Evolutionary conservation across 2,797 vertebrate genomes (phyloP).

Genomic region (Pantherophis alleghaniensis): DNA sequence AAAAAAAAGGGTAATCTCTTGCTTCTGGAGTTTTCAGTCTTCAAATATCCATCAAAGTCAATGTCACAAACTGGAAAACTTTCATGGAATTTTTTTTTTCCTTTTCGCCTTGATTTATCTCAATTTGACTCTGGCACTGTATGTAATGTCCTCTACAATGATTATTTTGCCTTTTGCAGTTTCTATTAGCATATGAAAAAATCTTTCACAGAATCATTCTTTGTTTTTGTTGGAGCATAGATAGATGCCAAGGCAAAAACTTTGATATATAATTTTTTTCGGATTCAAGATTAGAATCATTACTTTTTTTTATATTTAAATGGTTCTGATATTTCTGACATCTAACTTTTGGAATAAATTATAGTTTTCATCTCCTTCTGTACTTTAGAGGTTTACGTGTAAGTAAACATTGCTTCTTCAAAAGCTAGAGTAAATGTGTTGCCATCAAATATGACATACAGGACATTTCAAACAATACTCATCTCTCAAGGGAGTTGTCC

Average conservation of each 20-base stretch:
- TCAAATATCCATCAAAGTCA: neutral
- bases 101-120: neutral
- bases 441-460: neutral
- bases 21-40: neutral
- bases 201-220: neutral
- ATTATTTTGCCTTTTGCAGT: neutral
- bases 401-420: neutral
- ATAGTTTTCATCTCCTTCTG: neutral
- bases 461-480: neutral
- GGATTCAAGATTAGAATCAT: neutral
- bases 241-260: neutral
- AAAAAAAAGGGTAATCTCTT: neutral
- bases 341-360: neutral
- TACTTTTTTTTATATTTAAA: neutral
- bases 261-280: neutral
- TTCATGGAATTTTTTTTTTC: neutral
- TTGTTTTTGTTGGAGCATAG: neutral
- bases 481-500: neutral
- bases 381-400: neutral
- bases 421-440: neutral
- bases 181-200: neutral
- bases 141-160: neutral
- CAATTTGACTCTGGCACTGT: neutral
- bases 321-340: neutral
- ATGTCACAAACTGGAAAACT: neutral